Percentiles rank a stretch among this genome's conserved stretches.
These are phyloP conservation scores for Drosophila aff. DNA, from an alignment of 1,140 invertebrate species.

Conservation along the genomic window DNA sequence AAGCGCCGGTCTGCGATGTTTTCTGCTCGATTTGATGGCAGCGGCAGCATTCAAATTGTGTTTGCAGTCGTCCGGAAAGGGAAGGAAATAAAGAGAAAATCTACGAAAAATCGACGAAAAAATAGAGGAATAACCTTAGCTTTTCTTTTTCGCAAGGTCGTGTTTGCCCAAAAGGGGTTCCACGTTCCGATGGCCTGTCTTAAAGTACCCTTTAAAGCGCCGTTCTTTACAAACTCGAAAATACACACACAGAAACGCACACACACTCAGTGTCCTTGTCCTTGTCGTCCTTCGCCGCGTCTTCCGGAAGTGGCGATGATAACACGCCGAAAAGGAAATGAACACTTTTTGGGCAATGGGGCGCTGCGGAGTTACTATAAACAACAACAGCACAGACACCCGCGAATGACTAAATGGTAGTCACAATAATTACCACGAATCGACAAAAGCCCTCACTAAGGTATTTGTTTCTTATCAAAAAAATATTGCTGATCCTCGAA, in stretches of 20 bases:
- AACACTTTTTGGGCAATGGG: conserved; percentile 76
- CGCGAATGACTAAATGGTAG: conserved; percentile 14
- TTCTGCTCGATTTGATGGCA: conserved; percentile 76
- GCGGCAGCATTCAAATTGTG: conserved; percentile 71
- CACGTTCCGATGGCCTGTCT: conserved; percentile 11
- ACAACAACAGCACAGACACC: conserved; percentile 17
- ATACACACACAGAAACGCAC: neutral
- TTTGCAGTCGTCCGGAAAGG: conserved; percentile 61
- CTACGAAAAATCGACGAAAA: neutral
- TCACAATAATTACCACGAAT: neutral
- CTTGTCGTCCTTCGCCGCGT: conserved; percentile 24
- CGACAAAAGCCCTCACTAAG: neutral
- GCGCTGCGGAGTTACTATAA: conserved; percentile 42
- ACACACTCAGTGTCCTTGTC: conserved; percentile 49
- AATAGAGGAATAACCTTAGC: neutral
- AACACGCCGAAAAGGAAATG: conserved; percentile 77
- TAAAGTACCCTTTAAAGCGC: neutral
- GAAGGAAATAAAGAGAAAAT: neutral
- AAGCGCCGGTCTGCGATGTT: conserved; percentile 23
- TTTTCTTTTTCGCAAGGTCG: conserved; percentile 25
- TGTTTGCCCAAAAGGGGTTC: neutral
- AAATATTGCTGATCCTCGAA: neutral
- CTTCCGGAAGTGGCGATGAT: conserved; percentile 75
- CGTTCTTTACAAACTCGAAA: conserved; percentile 8
- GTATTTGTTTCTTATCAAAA: neutral